Conservation (phyloP, 2,113 vertebrate species). For the Ia io region DNA sequence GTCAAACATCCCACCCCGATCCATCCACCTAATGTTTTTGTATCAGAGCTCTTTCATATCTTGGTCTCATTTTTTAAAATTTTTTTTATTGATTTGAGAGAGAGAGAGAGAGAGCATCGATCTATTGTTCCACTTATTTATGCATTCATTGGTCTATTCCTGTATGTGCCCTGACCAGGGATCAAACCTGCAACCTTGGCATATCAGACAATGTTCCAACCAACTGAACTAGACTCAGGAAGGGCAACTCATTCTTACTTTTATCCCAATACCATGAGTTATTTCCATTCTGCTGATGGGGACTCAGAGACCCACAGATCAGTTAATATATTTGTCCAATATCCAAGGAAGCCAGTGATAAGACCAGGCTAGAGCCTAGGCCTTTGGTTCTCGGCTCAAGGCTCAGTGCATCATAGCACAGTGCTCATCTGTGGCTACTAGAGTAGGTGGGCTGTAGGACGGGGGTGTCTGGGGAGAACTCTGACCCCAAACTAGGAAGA, state of each 20-base stretch:
- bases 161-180: background rate
- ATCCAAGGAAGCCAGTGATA: background rate
- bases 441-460: background rate
- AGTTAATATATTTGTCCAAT: background rate
- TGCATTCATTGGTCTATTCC: background rate
- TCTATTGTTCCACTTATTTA: background rate
- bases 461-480: background rate
- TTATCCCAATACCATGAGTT: background rate
- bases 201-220: background rate
- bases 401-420: too few species aligned
- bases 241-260: background rate
- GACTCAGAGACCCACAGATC: background rate
- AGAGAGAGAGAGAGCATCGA: background rate
- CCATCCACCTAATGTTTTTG: background rate
- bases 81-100: background rate
- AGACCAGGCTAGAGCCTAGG: background rate
- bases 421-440: too few species aligned
- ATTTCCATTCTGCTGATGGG: background rate
- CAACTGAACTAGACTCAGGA: background rate
- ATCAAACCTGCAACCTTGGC: background rate
- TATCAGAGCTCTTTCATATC: background rate
- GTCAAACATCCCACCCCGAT: background rate
- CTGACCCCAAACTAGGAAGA: background rate
- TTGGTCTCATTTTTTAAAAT: background rate
- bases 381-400: background rate